Conservation (phyloP, 2,888 invertebrate species). For the Mesorhabditis sp. region DNA sequence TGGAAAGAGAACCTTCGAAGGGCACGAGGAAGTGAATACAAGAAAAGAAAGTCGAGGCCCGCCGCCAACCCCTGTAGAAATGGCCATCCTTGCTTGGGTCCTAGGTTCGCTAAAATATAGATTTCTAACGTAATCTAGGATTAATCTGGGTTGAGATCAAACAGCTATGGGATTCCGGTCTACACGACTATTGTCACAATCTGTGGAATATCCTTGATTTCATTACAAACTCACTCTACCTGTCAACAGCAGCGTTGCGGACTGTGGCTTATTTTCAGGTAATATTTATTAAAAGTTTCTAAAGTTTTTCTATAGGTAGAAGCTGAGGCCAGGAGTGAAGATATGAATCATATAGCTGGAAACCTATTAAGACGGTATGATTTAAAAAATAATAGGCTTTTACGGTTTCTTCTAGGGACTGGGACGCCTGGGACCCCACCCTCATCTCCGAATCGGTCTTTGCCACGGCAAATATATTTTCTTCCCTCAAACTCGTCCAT, state of each 20-base stretch:
- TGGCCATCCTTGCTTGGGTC: conserved; percentile 92
- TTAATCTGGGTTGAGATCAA: conserved; percentile 98
- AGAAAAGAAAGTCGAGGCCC: conserved; percentile 70
- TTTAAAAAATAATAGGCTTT: too few relatives aligned
- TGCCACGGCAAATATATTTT: conserved; percentile 95
- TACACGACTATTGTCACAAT: conserved; percentile 91
- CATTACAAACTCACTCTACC: conserved; percentile 93
- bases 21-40: conserved; percentile 23
- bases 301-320: conserved; percentile 21
- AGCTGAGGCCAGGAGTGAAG: conserved; percentile 13
- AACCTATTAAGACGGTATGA: too few relatives aligned
- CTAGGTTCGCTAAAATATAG: conserved; percentile 69
- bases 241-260: conserved; percentile 89
- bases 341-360: conserved; percentile 17
- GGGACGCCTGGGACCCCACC: conserved; percentile 99
- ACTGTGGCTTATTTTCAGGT: conserved; percentile 92
- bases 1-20: conserved; percentile 26
- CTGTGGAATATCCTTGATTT: conserved; percentile 99
- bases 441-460: conserved; percentile 91
- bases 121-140: conserved; percentile 63
- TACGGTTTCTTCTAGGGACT: too few relatives aligned
- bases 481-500: conserved; percentile 84
- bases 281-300: conserved; percentile 41
- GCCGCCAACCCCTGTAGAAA: conserved; percentile 77
- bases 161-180: conserved; percentile 93